phyloP scores from a whole-genome alignment of 2,113 vertebrate genomes.

The Rhadina sibilatrix region DNA sequence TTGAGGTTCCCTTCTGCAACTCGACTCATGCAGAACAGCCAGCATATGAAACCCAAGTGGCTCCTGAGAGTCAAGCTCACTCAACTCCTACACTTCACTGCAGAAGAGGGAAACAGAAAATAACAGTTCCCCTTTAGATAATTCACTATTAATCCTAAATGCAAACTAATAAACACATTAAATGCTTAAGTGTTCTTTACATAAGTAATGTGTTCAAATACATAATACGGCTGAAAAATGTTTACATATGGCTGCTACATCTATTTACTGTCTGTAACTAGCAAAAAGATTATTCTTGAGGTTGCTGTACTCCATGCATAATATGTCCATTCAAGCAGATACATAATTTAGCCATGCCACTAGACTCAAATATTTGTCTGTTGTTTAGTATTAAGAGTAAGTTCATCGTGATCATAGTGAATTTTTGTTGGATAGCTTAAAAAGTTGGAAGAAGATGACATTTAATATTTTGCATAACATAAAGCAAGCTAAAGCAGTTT shows the following conservation, averaged over 20 bases:
- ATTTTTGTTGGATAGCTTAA: neutral
- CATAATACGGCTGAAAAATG: neutral
- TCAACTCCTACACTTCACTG: neutral
- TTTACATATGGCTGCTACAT: neutral
- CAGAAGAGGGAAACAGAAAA: neutral
- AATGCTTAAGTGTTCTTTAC: neutral
- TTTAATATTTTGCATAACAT: neutral
- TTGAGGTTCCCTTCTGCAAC: neutral
- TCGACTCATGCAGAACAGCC: rapidly evolving
- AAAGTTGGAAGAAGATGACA: neutral
- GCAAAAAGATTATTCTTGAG: neutral
- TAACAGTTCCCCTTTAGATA: neutral
- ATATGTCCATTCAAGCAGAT: neutral
- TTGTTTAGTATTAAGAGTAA: neutral
- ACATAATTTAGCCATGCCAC: neutral
- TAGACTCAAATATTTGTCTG: neutral
- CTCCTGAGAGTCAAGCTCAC: neutral
- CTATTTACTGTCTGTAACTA: neutral
- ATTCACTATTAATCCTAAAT: neutral
- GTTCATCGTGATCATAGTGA: neutral
- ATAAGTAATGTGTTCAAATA: neutral
- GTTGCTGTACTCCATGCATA: neutral
- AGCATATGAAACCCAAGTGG: neutral
- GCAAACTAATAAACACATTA: neutral
- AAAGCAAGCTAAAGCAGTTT: neutral